Evolutionary conservation across 1,140 invertebrate species (phyloP).

Genomic region (Anoplolepis gracilipes): DNA sequence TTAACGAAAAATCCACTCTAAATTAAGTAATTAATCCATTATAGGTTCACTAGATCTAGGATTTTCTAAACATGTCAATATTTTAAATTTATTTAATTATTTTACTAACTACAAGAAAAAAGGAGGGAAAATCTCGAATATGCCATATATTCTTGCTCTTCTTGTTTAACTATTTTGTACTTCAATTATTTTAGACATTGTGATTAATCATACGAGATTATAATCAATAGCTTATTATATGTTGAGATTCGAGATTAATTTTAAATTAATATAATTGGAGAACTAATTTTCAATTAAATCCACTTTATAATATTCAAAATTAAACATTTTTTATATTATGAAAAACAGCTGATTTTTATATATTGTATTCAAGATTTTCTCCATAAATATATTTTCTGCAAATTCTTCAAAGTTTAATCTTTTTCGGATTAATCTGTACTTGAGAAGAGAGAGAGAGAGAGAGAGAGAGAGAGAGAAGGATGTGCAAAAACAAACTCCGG

Average conservation of each 20-base stretch:
- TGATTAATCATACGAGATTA: no score
- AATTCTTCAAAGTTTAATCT: neutral
- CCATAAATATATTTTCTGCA: neutral
- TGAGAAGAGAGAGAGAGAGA: no score
- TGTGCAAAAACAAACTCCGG: neutral
- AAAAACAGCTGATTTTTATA: neutral
- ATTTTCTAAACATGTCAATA: neutral
- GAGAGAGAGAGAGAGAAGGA: no score
- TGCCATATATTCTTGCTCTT: no score
- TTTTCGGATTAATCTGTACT: neutral
- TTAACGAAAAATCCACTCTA: neutral
- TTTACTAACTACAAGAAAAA: neutral
- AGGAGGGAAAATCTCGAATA: no score
- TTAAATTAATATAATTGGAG: neutral
- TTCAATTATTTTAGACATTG: no score
- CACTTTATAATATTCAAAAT: neutral
- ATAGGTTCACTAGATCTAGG: neutral
- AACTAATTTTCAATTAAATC: neutral
- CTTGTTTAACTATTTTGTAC: no score
- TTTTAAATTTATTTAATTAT: neutral
- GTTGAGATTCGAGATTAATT: no score
- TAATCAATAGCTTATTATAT: no score
- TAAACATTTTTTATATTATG: neutral
- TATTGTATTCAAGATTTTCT: neutral
- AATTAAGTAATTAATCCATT: neutral